Evolutionary conservation across 2,113 vertebrate species (phyloP).

Genomic region (Cinclus mexicanus): DNA sequence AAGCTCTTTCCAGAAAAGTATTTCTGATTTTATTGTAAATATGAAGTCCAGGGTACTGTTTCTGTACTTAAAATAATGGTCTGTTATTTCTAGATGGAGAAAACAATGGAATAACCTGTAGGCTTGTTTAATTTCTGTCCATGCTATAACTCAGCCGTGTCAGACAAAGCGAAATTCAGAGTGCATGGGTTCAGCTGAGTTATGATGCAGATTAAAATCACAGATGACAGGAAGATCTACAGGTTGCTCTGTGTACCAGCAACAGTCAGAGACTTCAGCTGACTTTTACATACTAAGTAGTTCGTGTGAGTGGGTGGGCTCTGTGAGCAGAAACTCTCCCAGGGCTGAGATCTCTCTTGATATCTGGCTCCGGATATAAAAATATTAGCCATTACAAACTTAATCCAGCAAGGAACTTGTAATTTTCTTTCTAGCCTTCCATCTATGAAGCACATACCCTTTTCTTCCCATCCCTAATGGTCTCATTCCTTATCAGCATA

Average conservation of each 20-base stretch:
- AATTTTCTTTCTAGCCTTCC: not conserved
- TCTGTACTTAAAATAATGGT: not conserved
- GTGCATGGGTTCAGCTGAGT: not conserved
- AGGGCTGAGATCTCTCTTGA: not conserved
- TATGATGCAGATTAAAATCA: not conserved
- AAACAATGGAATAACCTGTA: not conserved
- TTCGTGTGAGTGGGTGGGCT: not conserved
- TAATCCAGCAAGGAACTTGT: not conserved
- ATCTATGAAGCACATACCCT: not conserved
- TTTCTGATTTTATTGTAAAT: slow-evolving; percentile 37
- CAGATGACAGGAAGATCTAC: not conserved
- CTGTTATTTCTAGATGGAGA: not conserved
- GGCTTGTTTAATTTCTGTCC: not conserved
- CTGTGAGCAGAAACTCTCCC: not conserved
- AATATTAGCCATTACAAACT: not conserved
- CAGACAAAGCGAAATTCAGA: rapidly evolving
- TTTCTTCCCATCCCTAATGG: not conserved
- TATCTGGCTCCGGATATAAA: not conserved
- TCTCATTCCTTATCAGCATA: not conserved
- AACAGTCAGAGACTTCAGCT: not conserved
- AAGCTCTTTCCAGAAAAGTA: not conserved
- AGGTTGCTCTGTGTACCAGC: not conserved
- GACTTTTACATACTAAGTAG: not conserved
- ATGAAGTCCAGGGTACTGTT: not conserved
- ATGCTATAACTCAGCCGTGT: not conserved